Evolutionary conservation across 1,140 invertebrate genomes (phyloP).

Genomic region (Cecropterus lyciades): DNA sequence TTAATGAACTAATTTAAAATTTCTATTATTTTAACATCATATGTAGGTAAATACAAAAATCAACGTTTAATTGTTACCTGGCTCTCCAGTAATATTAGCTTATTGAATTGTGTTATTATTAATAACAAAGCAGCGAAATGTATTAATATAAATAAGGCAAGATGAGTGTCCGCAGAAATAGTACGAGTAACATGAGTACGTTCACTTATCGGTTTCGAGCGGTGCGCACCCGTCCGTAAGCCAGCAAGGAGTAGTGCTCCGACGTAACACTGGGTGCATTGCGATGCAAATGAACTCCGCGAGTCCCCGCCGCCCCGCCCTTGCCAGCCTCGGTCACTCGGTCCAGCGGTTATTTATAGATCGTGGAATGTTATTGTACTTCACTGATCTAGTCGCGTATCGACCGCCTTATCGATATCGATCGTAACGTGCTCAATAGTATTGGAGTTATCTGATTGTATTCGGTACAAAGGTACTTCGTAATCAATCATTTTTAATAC

Average conservation of each 20-base stretch:
- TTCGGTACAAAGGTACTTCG: neutral
- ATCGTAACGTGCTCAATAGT: neutral
- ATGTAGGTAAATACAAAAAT: too few species aligned
- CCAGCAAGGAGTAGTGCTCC: conserved; percentile 2
- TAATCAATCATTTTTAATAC: neutral
- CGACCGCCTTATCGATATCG: conserved; percentile 16
- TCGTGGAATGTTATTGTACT: conserved; percentile 70
- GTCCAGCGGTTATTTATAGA: conserved; percentile 69
- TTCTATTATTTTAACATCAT: too few species aligned
- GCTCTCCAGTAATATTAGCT: too few species aligned
- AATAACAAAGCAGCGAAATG: too few species aligned
- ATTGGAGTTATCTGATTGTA: neutral
- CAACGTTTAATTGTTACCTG: too few species aligned
- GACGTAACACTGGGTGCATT: conserved; percentile 51
- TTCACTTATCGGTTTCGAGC: neutral
- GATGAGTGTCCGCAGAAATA: neutral
- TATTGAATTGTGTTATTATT: too few species aligned
- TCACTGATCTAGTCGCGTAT: conserved; percentile 41
- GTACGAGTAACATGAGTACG: neutral
- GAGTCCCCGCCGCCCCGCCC: conserved; percentile 39
- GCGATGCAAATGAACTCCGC: conserved; percentile 74
- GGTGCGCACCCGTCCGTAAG: neutral
- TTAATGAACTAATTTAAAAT: too few species aligned
- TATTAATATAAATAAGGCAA: neutral
- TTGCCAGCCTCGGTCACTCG: conserved; percentile 49